A percentile compares a stretch with the other conserved stretches of the same genome.
Conservation (phyloP, 2,797 vertebrate genomes). For the Cossypha polioptera region DNA sequence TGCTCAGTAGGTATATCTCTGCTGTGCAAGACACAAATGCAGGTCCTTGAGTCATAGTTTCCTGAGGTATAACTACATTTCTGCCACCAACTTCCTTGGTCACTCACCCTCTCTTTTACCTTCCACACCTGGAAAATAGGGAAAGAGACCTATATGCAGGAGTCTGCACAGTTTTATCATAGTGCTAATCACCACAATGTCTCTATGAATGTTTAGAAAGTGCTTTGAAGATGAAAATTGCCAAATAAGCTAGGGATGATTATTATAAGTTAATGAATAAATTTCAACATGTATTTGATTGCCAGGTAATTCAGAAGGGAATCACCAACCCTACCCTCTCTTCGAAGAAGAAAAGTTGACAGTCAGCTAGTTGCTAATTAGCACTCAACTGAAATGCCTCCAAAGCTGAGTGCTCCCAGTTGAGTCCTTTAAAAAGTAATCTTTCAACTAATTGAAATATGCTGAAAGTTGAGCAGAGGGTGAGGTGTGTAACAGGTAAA, state of each 20-base stretch:
- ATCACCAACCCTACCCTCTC: slow-evolving; percentile 44
- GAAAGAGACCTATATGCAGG: not conserved
- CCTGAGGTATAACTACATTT: not conserved
- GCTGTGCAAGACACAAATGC: not conserved
- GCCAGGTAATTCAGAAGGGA: slow-evolving; percentile 70
- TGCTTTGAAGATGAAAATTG: slow-evolving; percentile 52
- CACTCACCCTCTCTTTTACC: not conserved
- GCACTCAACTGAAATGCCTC: slow-evolving; percentile 70
- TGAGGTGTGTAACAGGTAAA: slow-evolving; percentile 57
- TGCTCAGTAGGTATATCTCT: not conserved
- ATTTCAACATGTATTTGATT: slow-evolving; percentile 55
- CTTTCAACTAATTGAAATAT: slow-evolving; percentile 70
- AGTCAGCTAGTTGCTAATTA: slow-evolving; percentile 76
- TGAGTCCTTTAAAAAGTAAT: slow-evolving; percentile 71
- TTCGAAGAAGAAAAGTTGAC: slow-evolving; percentile 71
- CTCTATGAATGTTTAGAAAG: slow-evolving; percentile 36
- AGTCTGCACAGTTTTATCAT: not conserved
- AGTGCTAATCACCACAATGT: not conserved
- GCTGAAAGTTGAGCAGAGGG: slow-evolving; percentile 39
- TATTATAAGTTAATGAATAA: slow-evolving; percentile 67
- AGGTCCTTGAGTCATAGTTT: not conserved
- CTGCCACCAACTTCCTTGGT: not conserved
- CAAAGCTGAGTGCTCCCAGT: slow-evolving; percentile 69
- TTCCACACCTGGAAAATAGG: not conserved
- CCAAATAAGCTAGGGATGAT: slow-evolving; percentile 46